Evolutionary conservation across 2,888 invertebrate genomes (phyloP), one percentile per base, ranked within the genome.

Genomic region (Gonocerus acuteangulatus): DNA sequence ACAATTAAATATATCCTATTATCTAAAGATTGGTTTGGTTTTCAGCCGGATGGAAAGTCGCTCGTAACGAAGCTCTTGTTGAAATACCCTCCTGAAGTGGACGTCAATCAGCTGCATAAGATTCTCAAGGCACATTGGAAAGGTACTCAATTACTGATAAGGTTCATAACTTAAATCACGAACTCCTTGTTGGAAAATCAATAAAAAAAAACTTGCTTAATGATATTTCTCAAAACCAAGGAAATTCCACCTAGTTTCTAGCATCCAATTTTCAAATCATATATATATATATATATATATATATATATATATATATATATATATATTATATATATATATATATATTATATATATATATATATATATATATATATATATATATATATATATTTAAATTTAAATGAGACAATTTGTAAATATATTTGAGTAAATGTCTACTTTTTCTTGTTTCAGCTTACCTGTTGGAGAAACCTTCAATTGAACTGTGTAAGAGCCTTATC

Each of bases 401-500:
- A 9, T 6, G 32, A 32, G 6, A 32, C 6, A 32, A 9, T 32
- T 9, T 32, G 32, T 32, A 9, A 32, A 9, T 9, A 11, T 9
- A 32, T 32, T 9, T 32, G 32, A 9, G 32, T 9, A 32, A 32
- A 32, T n/a, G n/a, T n/a, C n/a, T n/a, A n/a, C n/a, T n/a, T n/a
- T n/a, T n/a, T n/a, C n/a, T n/a, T 57, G 62, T 68, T 69, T 19
- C 68, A 74, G 74, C 75, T 34, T 80, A 76, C 70, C 70, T 82
- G 47, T 75, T 78, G 39, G 80, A 80, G 65, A 81, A 81, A 71
- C 83, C 84, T 42, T 80, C 80, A 67, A 73, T 81, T 66, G 85
- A 82, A 72, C 74, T 85, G 67, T 83, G 84, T 72, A 81, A 84
- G 73, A 82, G 83, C 72, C 76, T 86, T 56, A 80, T 85, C 65